A percentile compares a stretch with the other conserved stretches of the same genome.
These are phyloP conservation scores for Venustoraphidia nigricollis DNA, from an alignment of 2,888 invertebrate genomes.

Conservation along the genomic window DNA sequence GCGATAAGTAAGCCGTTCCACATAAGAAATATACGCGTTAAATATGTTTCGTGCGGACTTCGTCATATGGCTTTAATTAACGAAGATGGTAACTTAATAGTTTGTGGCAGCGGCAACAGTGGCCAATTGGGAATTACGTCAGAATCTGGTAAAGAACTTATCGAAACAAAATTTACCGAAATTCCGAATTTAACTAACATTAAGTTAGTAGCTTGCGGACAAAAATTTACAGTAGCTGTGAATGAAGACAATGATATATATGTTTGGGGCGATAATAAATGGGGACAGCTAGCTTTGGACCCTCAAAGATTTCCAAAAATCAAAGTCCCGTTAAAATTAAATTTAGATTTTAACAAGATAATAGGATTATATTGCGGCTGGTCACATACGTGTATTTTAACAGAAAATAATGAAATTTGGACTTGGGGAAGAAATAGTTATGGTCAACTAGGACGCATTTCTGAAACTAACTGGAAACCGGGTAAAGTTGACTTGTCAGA, in stretches of 20 bases:
- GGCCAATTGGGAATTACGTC: slow-evolving; percentile 47
- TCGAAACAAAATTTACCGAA: slow-evolving; percentile 30
- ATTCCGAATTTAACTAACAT: slow-evolving; percentile 40
- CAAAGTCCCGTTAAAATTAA: slow-evolving; percentile 36
- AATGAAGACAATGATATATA: slow-evolving; percentile 40
- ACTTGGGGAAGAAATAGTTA: slow-evolving; percentile 72
- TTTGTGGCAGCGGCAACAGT: slow-evolving; percentile 49
- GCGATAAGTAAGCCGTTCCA: slow-evolving; percentile 16
- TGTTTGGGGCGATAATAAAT: slow-evolving; percentile 74
- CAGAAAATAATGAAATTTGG: slow-evolving; percentile 43
- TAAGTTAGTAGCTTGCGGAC: slow-evolving; percentile 57
- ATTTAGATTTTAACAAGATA: slow-evolving; percentile 26
- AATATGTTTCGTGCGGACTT: slow-evolving; percentile 47
- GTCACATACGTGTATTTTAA: slow-evolving; percentile 57
- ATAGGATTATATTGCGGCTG: slow-evolving; percentile 52
- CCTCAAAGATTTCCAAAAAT: slow-evolving; percentile 33
- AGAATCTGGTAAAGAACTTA: slow-evolving; percentile 20
- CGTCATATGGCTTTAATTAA: slow-evolving; percentile 51
- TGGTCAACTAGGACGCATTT: slow-evolving; percentile 51
- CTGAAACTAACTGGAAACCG: slow-evolving; percentile 30
- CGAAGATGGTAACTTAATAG: slow-evolving; percentile 41
- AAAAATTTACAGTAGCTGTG: slow-evolving; percentile 57
- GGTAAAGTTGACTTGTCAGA: slow-evolving; percentile 30
- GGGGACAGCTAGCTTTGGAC: slow-evolving; percentile 56
- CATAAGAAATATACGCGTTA: slow-evolving; percentile 28